phyloP scores from a whole-genome alignment of 2,113 vertebrate species.

The Cercocebus atys region DNA sequence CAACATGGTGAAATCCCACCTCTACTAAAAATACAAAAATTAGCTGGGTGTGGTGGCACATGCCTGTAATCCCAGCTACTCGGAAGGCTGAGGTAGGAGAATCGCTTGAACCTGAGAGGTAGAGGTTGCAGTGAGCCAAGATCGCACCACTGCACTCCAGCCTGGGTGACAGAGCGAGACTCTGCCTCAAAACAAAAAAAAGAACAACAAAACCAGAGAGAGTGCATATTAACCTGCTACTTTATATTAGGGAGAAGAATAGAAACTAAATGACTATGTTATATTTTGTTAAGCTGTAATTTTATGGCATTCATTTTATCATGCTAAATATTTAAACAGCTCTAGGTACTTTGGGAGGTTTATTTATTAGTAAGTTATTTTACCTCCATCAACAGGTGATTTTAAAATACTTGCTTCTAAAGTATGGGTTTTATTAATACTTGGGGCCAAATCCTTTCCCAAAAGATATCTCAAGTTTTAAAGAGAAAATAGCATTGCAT shows the following conservation, averaged over 20 bases:
- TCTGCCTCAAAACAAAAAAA: background rate
- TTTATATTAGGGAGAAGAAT: constrained; percentile 2
- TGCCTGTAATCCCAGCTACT: too few species aligned
- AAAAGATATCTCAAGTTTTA: constrained; percentile 33
- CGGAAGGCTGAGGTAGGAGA: too few species aligned
- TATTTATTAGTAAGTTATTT: constrained; percentile 56
- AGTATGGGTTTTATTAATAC: constrained; percentile 55
- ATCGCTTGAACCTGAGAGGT: too few species aligned
- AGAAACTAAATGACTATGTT: constrained; percentile 38
- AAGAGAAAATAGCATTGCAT: constrained; percentile 40
- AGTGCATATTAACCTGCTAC: constrained; percentile 2
- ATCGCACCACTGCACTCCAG: too few species aligned
- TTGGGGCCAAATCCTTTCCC: constrained; percentile 5
- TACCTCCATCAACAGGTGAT: constrained; percentile 42
- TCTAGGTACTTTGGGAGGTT: background rate
- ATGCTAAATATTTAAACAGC: constrained; percentile 59
- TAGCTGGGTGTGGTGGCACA: too few species aligned
- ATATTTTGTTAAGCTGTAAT: constrained; percentile 45
- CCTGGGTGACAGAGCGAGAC: too few species aligned
- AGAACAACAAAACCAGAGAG: background rate
- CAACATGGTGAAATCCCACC: too few species aligned
- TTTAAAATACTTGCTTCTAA: constrained; percentile 53
- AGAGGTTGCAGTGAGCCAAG: too few species aligned
- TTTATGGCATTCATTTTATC: constrained; percentile 58
- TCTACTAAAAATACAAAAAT: too few species aligned